These are phyloP conservation scores for Cebidichthys violaceus DNA, from an alignment of 2,113 vertebrate species.

Conservation along the genomic window DNA sequence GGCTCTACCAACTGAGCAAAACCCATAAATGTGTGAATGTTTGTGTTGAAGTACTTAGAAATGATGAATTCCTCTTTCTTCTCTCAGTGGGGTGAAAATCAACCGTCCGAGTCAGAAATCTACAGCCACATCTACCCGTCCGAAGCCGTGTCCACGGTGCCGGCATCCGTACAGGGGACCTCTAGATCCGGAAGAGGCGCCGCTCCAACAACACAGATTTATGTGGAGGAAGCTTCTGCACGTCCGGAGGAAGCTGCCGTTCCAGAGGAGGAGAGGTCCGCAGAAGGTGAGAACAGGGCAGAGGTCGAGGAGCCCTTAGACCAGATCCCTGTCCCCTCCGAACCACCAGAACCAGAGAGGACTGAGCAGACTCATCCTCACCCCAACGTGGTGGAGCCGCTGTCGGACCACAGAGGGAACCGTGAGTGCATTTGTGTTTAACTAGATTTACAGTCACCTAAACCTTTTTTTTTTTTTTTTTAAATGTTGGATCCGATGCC, in stretches of 20 bases:
- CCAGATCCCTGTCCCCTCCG: not conserved
- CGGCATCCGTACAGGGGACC: not conserved
- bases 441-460: not conserved
- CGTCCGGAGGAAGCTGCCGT: not conserved
- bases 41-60: not conserved
- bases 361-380: not conserved
- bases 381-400: conserved; percentile 51
- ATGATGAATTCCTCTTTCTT: not conserved
- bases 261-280: not conserved
- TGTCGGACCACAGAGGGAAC: conserved; percentile 40
- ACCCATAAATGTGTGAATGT: not conserved
- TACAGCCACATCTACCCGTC: conserved; percentile 5
- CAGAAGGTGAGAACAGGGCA: not conserved
- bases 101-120: not conserved
- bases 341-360: not conserved
- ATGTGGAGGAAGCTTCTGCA: not conserved
- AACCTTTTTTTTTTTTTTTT: not conserved
- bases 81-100: conserved; percentile 35
- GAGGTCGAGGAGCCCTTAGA: not conserved
- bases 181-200: conserved; percentile 37
- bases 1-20: not conserved
- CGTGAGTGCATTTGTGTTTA: conserved; percentile 37
- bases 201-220: not conserved
- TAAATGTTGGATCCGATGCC: no score
- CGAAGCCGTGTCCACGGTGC: not conserved